A percentile compares a stretch with the other conserved stretches of the same genome.
Conservation (phyloP, 2,113 vertebrate species). For the Todiramphus chloris region DNA sequence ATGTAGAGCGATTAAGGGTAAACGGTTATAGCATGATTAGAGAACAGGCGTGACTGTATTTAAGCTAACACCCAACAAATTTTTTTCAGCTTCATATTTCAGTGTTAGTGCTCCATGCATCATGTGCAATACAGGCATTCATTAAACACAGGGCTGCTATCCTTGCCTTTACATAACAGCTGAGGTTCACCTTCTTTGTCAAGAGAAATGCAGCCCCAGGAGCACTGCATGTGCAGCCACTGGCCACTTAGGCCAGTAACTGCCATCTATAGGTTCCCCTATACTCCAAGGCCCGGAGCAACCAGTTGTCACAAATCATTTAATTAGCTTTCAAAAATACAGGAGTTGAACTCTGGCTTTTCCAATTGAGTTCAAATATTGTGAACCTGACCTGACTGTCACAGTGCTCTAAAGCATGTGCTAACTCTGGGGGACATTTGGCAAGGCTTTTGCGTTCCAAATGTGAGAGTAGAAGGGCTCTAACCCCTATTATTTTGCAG, state of each 20-base stretch:
- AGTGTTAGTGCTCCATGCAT: not conserved
- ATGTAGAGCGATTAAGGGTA: not conserved
- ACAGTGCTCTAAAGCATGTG: constrained; percentile 21
- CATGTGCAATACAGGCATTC: not conserved
- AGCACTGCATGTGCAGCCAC: not conserved
- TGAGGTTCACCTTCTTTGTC: not conserved
- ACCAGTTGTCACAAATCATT: constrained; percentile 63
- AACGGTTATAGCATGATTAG: not conserved
- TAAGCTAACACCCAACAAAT: not conserved
- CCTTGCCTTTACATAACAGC: not conserved
- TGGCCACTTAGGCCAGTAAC: constrained; percentile 13
- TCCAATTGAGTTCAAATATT: constrained; percentile 32
- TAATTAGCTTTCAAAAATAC: constrained; percentile 67
- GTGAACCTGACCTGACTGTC: not conserved
- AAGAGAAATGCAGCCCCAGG: not conserved
- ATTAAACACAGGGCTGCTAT: not conserved
- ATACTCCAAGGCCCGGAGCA: constrained; percentile 14
- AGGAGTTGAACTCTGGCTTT: constrained; percentile 52
- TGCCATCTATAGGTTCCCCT: constrained; percentile 22
- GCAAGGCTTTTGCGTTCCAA: constrained; percentile 4
- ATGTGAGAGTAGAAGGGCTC: not conserved
- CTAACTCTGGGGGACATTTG: not conserved
- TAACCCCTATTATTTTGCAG: not conserved
- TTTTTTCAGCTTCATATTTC: not conserved
- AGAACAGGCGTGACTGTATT: not conserved